phyloP scores from a whole-genome alignment of 2,113 vertebrate genomes.

The Scartelaos histophorus region DNA sequence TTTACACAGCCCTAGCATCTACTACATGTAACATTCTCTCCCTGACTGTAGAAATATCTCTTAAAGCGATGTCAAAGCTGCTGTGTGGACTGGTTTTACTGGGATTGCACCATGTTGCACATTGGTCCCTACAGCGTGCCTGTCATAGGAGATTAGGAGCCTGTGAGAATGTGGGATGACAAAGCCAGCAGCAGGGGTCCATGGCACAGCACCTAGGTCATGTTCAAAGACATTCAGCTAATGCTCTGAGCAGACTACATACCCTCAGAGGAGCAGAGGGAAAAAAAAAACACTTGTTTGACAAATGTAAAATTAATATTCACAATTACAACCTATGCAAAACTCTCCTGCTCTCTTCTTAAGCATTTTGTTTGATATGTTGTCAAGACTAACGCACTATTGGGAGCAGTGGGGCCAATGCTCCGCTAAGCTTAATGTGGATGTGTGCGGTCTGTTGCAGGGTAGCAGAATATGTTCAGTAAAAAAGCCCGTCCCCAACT shows the following conservation, averaged over 20 bases:
- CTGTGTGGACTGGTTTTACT: constrained; percentile 40
- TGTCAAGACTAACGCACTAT: constrained; percentile 15
- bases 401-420: constrained; percentile 32
- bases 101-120: constrained; percentile 44
- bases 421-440: constrained; percentile 2
- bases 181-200: constrained; percentile 62
- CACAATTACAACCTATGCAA: constrained; percentile 20
- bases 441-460: constrained; percentile 48
- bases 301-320: neutral
- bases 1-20: neutral
- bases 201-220: constrained; percentile 44
- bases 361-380: neutral
- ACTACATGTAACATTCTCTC: neutral
- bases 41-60: neutral
- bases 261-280: neutral
- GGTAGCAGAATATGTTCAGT: constrained; percentile 57
- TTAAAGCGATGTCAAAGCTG: constrained; percentile 32
- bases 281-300: neutral
- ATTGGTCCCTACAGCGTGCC: constrained; percentile 42
- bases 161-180: constrained; percentile 55
- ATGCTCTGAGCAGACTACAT: constrained; percentile 7
- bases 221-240: constrained; percentile 32
- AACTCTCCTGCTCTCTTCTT: neutral
- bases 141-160: constrained; percentile 58
- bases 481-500: constrained; percentile 54